Evolutionary conservation across 2,797 vertebrate genomes (phyloP).

Genomic region (Scolopax rusticola): DNA sequence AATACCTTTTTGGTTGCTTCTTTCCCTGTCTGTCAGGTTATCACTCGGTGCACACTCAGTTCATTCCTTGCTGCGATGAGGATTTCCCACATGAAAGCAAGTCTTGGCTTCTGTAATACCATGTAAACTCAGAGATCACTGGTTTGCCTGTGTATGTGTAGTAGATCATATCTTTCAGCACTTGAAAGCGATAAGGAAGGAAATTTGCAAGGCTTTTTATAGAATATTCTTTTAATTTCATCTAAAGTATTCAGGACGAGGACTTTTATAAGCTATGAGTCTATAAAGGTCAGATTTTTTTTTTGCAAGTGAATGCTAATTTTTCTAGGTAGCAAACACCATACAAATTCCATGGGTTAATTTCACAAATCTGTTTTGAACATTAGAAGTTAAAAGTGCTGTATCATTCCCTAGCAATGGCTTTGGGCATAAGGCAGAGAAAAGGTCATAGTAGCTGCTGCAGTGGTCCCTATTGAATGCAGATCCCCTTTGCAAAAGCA

Average conservation of each 20-base stretch:
- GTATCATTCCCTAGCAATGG: background rate
- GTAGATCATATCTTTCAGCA: background rate
- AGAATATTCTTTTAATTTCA: background rate
- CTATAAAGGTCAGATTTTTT: background rate
- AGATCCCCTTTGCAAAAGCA: background rate
- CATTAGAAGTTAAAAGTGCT: background rate
- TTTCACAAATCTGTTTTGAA: background rate
- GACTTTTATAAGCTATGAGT: background rate
- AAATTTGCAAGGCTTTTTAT: background rate
- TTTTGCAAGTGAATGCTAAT: background rate
- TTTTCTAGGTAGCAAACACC: background rate
- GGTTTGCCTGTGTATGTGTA: background rate
- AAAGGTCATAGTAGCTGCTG: background rate
- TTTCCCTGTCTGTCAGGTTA: background rate
- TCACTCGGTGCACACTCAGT: background rate
- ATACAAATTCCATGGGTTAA: background rate
- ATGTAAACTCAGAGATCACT: background rate
- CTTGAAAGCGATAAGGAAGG: background rate
- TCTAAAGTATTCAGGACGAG: background rate
- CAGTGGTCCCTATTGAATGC: background rate
- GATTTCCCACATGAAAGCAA: background rate
- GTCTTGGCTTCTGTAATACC: background rate
- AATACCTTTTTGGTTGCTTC: background rate
- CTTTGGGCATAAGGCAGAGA: background rate
- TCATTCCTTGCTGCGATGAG: background rate